Percentiles rank a stretch among this genome's conserved stretches.
These are phyloP conservation scores for Deilephila elpenor DNA, from an alignment of 2,888 invertebrate species.

Conservation along the genomic window DNA sequence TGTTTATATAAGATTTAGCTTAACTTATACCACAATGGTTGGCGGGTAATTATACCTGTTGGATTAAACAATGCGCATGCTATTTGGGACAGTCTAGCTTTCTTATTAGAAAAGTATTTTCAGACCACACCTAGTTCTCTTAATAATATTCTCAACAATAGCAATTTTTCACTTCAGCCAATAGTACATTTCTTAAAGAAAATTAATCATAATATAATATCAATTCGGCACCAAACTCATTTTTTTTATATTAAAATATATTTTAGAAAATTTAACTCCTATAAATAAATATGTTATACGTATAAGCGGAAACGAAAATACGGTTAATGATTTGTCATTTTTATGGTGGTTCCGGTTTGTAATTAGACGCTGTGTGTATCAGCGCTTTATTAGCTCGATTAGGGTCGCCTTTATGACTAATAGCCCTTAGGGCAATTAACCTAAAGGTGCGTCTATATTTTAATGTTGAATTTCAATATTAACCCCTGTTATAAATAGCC, in stretches of 20 bases:
- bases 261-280: background rate
- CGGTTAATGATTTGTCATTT: conserved; percentile 73
- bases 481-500: background rate
- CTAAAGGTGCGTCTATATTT: conserved; percentile 49
- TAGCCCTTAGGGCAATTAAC: conserved; percentile 65
- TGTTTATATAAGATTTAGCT: background rate
- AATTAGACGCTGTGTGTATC: conserved; percentile 54
- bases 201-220: too few species aligned
- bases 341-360: conserved; percentile 62
- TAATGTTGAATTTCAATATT: conserved; percentile 20
- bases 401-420: conserved; percentile 69
- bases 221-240: background rate
- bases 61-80: background rate
- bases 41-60: background rate
- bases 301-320: conserved; percentile 66
- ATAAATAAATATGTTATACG: conserved; percentile 30
- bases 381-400: conserved; percentile 65
- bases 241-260: background rate
- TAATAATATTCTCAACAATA: background rate
- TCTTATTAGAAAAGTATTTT: background rate
- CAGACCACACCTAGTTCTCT: background rate
- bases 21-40: background rate
- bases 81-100: background rate
- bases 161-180: background rate
- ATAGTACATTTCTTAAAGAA: too few species aligned